Evolutionary conservation across 1,140 invertebrate species (phyloP), one percentile per base, ranked within the genome.

Genomic region (Drosophila navojoa): DNA sequence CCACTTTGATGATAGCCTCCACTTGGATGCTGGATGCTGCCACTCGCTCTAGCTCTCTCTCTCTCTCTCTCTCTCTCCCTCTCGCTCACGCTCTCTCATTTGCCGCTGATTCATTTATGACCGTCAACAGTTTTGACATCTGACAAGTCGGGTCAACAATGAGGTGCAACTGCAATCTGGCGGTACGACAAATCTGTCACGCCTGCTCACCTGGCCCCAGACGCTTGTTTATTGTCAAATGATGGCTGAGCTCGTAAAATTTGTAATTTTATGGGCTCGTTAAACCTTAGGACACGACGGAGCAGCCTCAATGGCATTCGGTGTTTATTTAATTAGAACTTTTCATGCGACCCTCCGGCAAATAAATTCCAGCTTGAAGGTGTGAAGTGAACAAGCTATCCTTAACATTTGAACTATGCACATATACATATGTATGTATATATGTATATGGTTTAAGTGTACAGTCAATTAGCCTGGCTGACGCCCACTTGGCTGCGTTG

Each of bases 151-250:
- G 69, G 71, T 70, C 66, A 75, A 58, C 16, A 22, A 57, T 55
- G 47, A 58, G 57, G 35, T 70, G 71, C 75, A 69, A 77, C 64
- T 63, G 71, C 75, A 77, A 74, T 53, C 27, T 15, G 55, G 40
- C 27, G 32, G 47, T 9, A 53, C 55, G 29, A 71, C 71, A 61
- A 67, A 80, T 80, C 76, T 76, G 80, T 84, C 80, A 84, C 80
- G 80, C 80, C 80, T 38, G 11, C 16, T 54, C 76, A 82, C 80
- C 76, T 84, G 77, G 71, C 42, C 35, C 35, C 35, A 38, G 68
- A 62, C 50, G 54, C 77, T 76, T 84, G 80, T 82, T 82, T 82
- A 82, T 76, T 79, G 76, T 84, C 80, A 79, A 82, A 82, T 82
- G 82, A 82, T 82, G 76, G 68, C 76, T 49, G 35, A 44, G 71